phyloP scores from a whole-genome alignment of 2,888 invertebrate species.

The Neoitamus cyanurus region DNA sequence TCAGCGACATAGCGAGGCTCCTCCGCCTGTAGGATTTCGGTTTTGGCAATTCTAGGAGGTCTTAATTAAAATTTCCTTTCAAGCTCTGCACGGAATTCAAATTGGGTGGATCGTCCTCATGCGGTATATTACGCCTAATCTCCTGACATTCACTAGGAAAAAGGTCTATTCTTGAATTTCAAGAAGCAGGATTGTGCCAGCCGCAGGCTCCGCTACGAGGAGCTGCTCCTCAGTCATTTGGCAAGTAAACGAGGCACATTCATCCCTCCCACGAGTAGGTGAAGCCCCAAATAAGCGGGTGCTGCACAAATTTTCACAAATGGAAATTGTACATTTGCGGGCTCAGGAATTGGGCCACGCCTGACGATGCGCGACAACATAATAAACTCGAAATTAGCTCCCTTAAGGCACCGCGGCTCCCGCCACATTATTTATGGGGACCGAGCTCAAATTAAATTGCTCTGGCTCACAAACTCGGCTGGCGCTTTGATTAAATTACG shows the following conservation, averaged over 20 bases:
- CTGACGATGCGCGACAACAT: slow-evolving; percentile 8
- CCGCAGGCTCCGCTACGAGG: neutral
- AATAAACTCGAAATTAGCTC: slow-evolving; percentile 22
- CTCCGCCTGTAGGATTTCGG: neutral
- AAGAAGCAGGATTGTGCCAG: neutral
- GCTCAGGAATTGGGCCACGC: neutral
- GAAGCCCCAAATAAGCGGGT: neutral
- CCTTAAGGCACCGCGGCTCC: neutral
- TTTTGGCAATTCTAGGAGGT: neutral
- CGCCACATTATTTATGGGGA: neutral
- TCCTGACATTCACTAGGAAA: neutral
- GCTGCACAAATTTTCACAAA: neutral
- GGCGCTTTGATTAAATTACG: neutral
- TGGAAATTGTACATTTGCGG: slow-evolving; percentile 22
- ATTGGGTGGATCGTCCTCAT: neutral
- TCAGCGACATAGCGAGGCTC: neutral
- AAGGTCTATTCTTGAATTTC: slow-evolving; percentile 2
- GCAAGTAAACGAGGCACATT: slow-evolving; percentile 19
- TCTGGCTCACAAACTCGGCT: neutral
- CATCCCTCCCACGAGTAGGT: neutral
- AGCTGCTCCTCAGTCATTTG: neutral
- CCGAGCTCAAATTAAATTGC: neutral
- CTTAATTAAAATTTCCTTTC: slow-evolving; percentile 27
- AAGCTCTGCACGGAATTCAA: slow-evolving; percentile 20
- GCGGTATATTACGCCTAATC: slow-evolving; percentile 11